Base-by-base conservation (phyloP, 2,888 invertebrate genomes). In the Priocnemis perturbator region DNA sequence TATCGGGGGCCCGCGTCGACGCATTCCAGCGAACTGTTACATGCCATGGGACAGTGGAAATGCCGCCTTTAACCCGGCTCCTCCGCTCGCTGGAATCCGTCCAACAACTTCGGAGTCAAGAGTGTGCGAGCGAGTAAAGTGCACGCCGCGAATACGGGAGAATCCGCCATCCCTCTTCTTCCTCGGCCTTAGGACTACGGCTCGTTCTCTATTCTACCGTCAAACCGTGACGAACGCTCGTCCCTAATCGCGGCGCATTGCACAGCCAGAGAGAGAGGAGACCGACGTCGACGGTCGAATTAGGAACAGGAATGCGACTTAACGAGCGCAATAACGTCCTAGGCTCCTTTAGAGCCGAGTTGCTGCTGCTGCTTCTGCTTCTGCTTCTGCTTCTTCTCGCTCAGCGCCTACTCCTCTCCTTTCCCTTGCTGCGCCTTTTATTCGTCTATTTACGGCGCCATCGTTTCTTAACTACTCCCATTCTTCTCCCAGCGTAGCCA, bases 11-110 rank as follows among this genome's bases (percentile, higher is more conserved):
- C 57, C 55, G 53, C 37, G 73, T 60, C 64, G 68, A n/a, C 68
- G 73, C 76, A 76, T 79, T 76, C 78, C 78, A 67, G 55, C 52
- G 52, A 20, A 60, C 65, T 74, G 78, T 76, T 70, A 74, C 74
- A 73, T 60, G 66, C 65, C 61, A 56, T 45, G 62, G 65, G 57
- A 73, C 71, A 71, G 55, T 55, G 69, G 69, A 64, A 52, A 73
- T 63, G 48, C 26, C 71, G 76, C 68, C 71, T 77, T 71, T 74
- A 74, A 79, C 72, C 73, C 64, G 21, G 74, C 52, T 59, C 72
- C 61, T 57, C 56, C 61, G 64, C 37, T 64, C 58, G 45, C 50
- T 74, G 78, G 73, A 76, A 76, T 79, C 66, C 64, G 56, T 78
- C 69, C 76, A 76, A 57, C 66, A 60, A 63, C 67, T 60, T 60